Conservation (phyloP, 2,888 invertebrate genomes). For the Torymus texanus region DNA sequence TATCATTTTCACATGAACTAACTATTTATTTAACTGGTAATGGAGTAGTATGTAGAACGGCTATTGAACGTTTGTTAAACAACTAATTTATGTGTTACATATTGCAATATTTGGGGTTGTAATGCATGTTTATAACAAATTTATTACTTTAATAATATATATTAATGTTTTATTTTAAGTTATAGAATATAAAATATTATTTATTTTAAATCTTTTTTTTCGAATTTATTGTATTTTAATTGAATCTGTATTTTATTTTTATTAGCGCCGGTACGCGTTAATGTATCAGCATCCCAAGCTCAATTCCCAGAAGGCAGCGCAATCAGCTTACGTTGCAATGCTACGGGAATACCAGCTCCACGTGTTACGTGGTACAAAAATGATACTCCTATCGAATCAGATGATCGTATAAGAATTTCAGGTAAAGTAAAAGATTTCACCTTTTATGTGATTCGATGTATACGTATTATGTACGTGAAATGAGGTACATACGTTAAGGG, state of each 20-base stretch:
- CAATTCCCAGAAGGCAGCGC: slow-evolving; percentile 81
- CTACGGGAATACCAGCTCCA: slow-evolving; percentile 87
- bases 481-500: neutral
- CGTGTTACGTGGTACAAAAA: slow-evolving; percentile 90
- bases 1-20: no score
- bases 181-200: no score
- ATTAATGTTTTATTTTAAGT: no score
- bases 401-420: slow-evolving; percentile 80
- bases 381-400: slow-evolving; percentile 77
- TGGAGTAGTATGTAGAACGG: neutral
- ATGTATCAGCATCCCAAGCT: slow-evolving; percentile 78
- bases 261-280: slow-evolving; percentile 81
- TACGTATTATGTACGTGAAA: no score
- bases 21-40: no score
- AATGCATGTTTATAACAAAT: slow-evolving; percentile 4
- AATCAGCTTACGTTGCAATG: slow-evolving; percentile 84
- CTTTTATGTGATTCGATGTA: neutral
- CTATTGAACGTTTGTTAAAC: neutral
- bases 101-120: neutral
- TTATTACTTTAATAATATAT: no score
- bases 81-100: slow-evolving; percentile 1
- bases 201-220: no score
- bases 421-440: slow-evolving; percentile 75
- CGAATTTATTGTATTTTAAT: no score
- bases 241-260: slow-evolving; percentile 8